Evolutionary conservation across 2,113 vertebrate genomes (phyloP).

Genomic region (Paradoxurus hermaphroditus): DNA sequence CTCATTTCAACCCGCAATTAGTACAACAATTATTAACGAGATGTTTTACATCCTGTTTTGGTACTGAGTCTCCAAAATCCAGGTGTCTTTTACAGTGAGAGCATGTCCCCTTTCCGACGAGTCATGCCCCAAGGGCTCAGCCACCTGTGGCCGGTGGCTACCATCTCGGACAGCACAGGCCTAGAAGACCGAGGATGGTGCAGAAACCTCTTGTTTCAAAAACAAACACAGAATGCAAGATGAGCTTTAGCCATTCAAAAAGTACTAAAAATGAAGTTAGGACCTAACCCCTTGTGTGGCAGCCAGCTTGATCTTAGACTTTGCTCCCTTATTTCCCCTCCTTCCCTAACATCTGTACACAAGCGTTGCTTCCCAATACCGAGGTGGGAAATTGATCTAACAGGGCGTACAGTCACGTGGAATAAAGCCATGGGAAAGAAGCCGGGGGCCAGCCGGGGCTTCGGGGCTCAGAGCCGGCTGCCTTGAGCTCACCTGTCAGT

Average conservation of each 20-base stretch:
- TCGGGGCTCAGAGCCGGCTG: conserved; percentile 8
- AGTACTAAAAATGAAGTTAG: conserved; percentile 26
- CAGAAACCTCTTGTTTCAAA: conserved; percentile 44
- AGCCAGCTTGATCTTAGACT: conserved; percentile 10
- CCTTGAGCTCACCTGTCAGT: background rate
- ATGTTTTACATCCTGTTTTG: conserved; percentile 23
- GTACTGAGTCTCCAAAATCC: conserved; percentile 36
- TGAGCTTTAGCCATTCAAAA: conserved; percentile 47
- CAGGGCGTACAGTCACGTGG: background rate
- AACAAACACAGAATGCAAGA: background rate
- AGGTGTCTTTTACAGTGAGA: background rate
- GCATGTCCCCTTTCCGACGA: background rate
- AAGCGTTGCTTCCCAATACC: conserved; percentile 34
- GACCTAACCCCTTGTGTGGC: background rate
- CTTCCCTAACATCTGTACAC: background rate
- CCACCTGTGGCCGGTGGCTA: background rate
- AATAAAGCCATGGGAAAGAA: conserved; percentile 64
- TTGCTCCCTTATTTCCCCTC: background rate
- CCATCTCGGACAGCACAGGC: background rate
- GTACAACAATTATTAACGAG: conserved; percentile 33
- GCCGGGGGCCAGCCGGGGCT: background rate
- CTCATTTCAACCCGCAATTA: background rate
- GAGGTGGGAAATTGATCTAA: conserved; percentile 13
- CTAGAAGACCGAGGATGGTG: background rate
- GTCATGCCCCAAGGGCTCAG: background rate